phyloP scores from a whole-genome alignment of 2,888 invertebrate species.

The Metallyticus violacea region DNA sequence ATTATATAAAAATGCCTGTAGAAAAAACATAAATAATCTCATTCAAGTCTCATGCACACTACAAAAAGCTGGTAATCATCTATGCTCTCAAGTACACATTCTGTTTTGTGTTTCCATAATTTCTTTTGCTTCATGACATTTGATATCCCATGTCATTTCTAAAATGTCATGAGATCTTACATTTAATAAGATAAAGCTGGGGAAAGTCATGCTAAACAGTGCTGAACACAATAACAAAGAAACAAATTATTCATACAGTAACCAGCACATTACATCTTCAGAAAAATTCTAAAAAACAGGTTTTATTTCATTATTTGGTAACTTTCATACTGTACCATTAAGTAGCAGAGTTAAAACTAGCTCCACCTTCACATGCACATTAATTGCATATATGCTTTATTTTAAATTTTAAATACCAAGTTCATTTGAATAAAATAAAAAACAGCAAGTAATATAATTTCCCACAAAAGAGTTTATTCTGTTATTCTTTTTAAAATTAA shows the following conservation, averaged over 20 bases:
- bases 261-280: neutral
- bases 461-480: no score
- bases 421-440: no score
- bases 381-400: neutral
- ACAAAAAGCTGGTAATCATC: neutral
- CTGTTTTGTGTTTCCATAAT: no score
- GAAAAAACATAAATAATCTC: constrained; percentile 34
- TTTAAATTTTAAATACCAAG: neutral
- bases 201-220: neutral
- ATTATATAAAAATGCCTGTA: constrained; percentile 16
- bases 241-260: neutral
- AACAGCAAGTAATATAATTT: no score
- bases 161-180: neutral
- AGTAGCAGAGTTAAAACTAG: neutral
- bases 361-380: neutral
- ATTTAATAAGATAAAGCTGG: neutral
- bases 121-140: no score
- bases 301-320: no score
- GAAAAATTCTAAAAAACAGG: no score
- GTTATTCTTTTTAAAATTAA: no score
- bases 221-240: neutral
- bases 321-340: neutral
- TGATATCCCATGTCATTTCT: neutral
- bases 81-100: neutral
- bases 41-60: constrained; percentile 27